A percentile compares a stretch with the other conserved stretches of the same genome.
Evolutionary conservation across 2,888 invertebrate genomes (phyloP).

Genomic region (Petrophora chlorosata): DNA sequence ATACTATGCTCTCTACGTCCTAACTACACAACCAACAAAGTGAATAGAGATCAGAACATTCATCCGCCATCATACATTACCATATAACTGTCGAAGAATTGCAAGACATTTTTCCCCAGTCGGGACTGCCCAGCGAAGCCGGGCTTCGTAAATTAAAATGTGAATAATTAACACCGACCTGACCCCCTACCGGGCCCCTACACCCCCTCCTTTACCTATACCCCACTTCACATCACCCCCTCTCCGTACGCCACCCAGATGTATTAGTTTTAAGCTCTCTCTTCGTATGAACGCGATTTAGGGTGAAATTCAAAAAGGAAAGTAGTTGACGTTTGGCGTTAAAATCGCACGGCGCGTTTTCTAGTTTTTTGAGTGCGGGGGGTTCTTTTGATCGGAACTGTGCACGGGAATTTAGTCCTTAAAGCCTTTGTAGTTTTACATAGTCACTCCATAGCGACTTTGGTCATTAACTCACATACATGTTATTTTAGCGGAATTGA

Average conservation of each 20-base stretch:
- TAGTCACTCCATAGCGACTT: constrained; percentile 27
- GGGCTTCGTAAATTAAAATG: constrained; percentile 81
- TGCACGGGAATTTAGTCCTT: constrained; percentile 41
- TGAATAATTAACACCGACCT: constrained; percentile 80
- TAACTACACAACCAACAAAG: constrained; percentile 13
- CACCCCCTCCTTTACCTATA: constrained; percentile 38
- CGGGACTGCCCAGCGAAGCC: constrained; percentile 59
- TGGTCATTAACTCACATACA: constrained; percentile 36
- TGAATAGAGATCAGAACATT: constrained; percentile 40
- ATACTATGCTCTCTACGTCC: not conserved
- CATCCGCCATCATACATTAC: constrained; percentile 39
- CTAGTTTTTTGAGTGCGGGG: constrained; percentile 40
- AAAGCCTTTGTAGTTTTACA: constrained; percentile 30
- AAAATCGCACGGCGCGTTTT: constrained; percentile 58
- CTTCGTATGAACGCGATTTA: constrained; percentile 72
- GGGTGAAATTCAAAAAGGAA: constrained; percentile 60
- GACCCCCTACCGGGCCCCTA: constrained; percentile 38
- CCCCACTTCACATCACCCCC: constrained; percentile 41
- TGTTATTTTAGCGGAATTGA: constrained; percentile 32
- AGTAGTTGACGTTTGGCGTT: constrained; percentile 66
- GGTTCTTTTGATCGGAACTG: constrained; percentile 36
- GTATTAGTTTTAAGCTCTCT: constrained; percentile 81
- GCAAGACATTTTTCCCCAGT: constrained; percentile 77
- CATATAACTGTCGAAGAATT: constrained; percentile 70
- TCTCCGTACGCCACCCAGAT: constrained; percentile 68